phyloP scores from a whole-genome alignment of 2,888 invertebrate genomes.

The Megamerina dolium region DNA sequence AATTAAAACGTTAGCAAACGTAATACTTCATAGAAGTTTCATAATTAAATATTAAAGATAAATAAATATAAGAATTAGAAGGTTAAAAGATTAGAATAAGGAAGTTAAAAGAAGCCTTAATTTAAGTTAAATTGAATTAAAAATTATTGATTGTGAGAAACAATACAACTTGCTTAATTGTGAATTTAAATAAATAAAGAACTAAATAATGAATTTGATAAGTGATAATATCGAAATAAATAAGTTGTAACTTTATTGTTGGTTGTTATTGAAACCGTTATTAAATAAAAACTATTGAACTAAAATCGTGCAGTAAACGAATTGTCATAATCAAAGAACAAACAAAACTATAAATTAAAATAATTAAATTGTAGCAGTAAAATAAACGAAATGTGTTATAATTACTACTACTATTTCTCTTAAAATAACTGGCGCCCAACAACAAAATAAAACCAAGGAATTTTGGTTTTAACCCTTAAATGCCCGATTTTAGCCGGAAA shows the following conservation, averaged over 20 bases:
- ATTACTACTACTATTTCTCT: too few species aligned
- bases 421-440: constrained; percentile 2
- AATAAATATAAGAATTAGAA: too few species aligned
- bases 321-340: too few species aligned
- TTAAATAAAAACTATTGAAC: too few species aligned
- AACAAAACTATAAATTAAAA: background rate
- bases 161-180: constrained; percentile 1
- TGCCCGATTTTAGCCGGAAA: constrained; percentile 2
- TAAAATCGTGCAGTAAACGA: too few species aligned
- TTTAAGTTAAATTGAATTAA: constrained; percentile 2
- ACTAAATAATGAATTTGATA: constrained; percentile 1
- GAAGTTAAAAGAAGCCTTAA: background rate
- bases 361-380: background rate
- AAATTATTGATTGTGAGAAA: background rate
- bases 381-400: too few species aligned
- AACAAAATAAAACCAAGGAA: constrained; percentile 2
- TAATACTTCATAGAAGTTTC: too few species aligned
- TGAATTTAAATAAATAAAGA: constrained; percentile 1
- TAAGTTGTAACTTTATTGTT: too few species aligned
- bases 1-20: too few species aligned
- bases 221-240: too few species aligned
- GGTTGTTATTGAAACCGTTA: too few species aligned
- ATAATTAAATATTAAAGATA: constrained; percentile 1
- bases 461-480: constrained; percentile 2
- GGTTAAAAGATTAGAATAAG: background rate